A percentile compares a stretch with the other conserved stretches of the same genome.
Evolutionary conservation across 2,797 vertebrate species (phyloP).

Genomic region (Hafferia zeledoni): DNA sequence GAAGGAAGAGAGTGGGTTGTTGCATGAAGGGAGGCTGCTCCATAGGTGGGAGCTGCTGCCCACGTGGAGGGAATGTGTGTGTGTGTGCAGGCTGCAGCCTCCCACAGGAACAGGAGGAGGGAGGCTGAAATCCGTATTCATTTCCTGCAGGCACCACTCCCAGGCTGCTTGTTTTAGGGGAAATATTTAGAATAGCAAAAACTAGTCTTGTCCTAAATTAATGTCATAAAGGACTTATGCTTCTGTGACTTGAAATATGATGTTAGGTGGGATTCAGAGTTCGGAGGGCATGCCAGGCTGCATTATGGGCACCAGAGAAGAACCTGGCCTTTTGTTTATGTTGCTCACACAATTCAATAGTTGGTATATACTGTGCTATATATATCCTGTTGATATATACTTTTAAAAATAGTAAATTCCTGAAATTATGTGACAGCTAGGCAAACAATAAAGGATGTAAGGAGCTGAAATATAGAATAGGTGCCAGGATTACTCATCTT

Average conservation of each 20-base stretch:
- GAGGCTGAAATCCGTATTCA: background rate
- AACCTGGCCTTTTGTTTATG: background rate
- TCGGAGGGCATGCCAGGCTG: background rate
- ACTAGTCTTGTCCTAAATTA: background rate
- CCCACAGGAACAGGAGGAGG: background rate
- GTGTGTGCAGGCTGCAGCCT: background rate
- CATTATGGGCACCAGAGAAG: background rate
- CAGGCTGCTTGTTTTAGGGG: background rate
- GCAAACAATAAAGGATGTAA: slow-evolving; percentile 16
- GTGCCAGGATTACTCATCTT: slow-evolving; percentile 44
- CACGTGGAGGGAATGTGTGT: fast-evolving
- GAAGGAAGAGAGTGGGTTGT: fast-evolving
- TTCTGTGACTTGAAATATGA: background rate
- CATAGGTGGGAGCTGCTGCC: background rate
- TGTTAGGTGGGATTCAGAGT: background rate
- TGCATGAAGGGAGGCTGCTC: background rate
- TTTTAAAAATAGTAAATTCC: slow-evolving; percentile 38
- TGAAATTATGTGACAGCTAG: slow-evolving; percentile 17
- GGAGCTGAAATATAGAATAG: slow-evolving; percentile 9
- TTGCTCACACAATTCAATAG: background rate
- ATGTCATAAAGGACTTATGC: background rate
- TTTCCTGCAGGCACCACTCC: background rate
- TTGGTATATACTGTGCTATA: background rate
- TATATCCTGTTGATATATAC: background rate
- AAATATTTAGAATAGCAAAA: background rate